Evolutionary conservation across 2,888 invertebrate genomes (phyloP), one percentile per base, ranked within the genome.

Genomic region (Drosophila aldrichi): DNA sequence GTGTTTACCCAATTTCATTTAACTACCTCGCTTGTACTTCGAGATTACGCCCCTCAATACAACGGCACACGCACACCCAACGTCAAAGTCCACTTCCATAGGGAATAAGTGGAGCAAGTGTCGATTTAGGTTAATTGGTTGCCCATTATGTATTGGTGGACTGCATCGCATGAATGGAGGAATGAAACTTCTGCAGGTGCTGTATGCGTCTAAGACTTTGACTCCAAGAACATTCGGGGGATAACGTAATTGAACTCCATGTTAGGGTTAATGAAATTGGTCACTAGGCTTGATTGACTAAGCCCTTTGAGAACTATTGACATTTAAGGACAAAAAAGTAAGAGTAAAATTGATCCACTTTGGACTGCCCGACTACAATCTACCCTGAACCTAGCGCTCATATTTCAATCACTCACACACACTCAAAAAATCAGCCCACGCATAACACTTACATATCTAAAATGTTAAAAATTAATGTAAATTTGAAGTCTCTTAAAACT

Each of bases 121-220:
- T 43, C 70, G 67, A 90, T 78, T 71, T 86, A 86, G 86, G 86
- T 86, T 90, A 86, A 86, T 86, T 86, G 86, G 74, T 69, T 90
- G 87, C 38, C 76, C 74, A 77, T 79, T 77, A 82, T 41, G 43
- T 55, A 58, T 48, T 58, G 63, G 46, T 44, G 60, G 71, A 68
- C 60, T 65, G 57, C 58, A 51, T 51, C 20, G 57, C 89, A 74
- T 77, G 78, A 72, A 74, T 55, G 46, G 62, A 65, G 54, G 66
- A 74, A 73, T 61, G 49, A 68, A 65, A 58, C 60, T 64, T 62
- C 70, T 69, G 61, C 69, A 79, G 73, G 69, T 73, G 72, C 65
- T 72, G 81, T 79, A 77, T 86, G 72, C 70, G 82, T 71, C 62
- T 70, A 62, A 66, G 65, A 65, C 40, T 52, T 71, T 61, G 54